Base-by-base conservation (phyloP, 2,888 invertebrate genomes). In the Theretra japonica region DNA sequence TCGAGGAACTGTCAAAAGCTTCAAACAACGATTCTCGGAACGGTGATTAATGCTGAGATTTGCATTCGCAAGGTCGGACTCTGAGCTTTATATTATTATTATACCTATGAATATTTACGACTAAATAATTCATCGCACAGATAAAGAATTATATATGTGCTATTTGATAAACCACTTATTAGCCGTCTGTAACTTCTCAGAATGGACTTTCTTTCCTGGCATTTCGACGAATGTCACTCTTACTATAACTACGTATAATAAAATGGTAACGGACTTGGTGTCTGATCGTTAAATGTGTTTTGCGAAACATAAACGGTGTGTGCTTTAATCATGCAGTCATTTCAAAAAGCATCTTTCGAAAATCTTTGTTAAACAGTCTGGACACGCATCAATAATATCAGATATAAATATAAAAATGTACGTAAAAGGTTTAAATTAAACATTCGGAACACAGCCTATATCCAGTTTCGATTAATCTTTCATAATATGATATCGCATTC, bases 1-100 rank as follows among this genome's bases (percentile, higher is more conserved):
- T 82, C 79, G 77, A 82, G 78, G 73, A 79, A 77, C 80, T 83
- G 84, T 82, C 84, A 83, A 78, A 81, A 80, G 75, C 50, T 77
- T 77, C 75, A 81, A 74, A 74, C 73, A 73, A 76, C 74, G 74
- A 73, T 81, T 77, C 79, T 79, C 72, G 73, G 79, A 79, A 80
- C 72, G 72, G 73, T 79, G 72, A 78, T 76, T 79, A 77, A 76
- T 71, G 69, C 75, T 73, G 70, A 75, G 75, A 77, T 77, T 76
- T 75, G 73, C 73, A 75, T 77, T 77, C 71, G 73, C 76, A 73
- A 77, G 73, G 76, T 75, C 74, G 72, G 72, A 71, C 70, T 60
- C 28, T 41, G 68, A 69, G 68, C 69, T 60, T 68, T 70, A 25
- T 57, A 69, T 72, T 48, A 69, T 72, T 48, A 41, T 41, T 41